Conservation (phyloP, 2,797 vertebrate genomes). For the Mus minutoides region DNA sequence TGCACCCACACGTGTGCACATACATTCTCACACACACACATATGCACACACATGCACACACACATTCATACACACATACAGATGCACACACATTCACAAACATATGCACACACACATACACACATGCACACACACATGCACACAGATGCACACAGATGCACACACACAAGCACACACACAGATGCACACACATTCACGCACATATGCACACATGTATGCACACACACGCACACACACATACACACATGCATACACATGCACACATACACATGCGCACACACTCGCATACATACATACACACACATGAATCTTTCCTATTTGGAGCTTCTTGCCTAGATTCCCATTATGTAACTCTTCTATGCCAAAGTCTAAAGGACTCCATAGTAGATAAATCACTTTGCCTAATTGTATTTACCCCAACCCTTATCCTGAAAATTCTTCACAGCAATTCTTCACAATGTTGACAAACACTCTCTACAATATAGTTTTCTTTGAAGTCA, state of each 20-base stretch:
- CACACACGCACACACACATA: not conserved
- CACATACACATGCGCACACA: not conserved
- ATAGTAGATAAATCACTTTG: not conserved
- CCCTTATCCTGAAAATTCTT: not conserved
- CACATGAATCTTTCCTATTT: not conserved
- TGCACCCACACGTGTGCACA: no score
- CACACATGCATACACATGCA: no score
- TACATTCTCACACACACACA: not conserved
- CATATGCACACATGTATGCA: not conserved
- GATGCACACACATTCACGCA: not conserved
- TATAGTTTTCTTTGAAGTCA: not conserved
- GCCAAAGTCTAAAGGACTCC: constrained; percentile 30
- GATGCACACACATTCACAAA: not conserved
- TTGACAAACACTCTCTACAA: not conserved
- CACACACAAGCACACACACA: not conserved
- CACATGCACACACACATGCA: not conserved
- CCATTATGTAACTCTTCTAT: not conserved
- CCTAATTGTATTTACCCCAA: not conserved
- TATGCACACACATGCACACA: not conserved
- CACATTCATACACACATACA: not conserved
- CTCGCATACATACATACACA: not conserved
- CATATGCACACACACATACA: not conserved
- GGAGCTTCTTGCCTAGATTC: not conserved
- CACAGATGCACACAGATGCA: no score
- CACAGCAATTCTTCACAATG: not conserved